Base-by-base conservation (phyloP, 2,113 vertebrate species). In the Hepsetus odoe region DNA sequence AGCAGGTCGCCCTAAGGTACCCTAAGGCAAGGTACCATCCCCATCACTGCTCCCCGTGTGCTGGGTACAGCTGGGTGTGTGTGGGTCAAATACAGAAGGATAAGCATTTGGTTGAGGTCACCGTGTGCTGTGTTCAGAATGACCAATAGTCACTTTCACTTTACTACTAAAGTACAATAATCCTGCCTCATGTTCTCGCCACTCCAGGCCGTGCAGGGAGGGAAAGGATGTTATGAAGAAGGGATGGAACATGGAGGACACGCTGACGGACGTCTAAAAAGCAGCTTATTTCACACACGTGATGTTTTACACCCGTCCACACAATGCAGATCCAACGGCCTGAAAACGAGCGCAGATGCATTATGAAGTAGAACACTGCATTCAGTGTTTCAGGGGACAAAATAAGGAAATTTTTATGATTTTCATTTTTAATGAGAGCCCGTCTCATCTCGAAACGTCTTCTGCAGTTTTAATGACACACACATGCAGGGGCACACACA, bases 361-460 rank as follows among this genome's bases (percentile, higher is more conserved):
- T 72, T 53, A 78, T 67, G 73, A 1, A 67, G 46, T 24, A 4
- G 20, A 28, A n/a, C 59, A 67, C n/a, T 9, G 46, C 9, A 10
- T 33, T 24, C 24, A 56, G 65, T 66, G 9, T 42, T 66, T 73
- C 4, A 6, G 33, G 26, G 16, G 32, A 68, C n/a, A 67, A 38
- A 68, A 74, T 58, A 22, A 55, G 28, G n/a, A n/a, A 40, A 67
- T 68, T 49, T 46, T 67, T 38, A 73, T 68, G 62, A 46, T 33
- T 80, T 79, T 58, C 7, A 66, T 73, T 56, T 79, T 80, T 73
- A 80, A 80, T 67, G 62, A 74, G 38, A 13, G 35, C 61, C 53
- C 46, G 3, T 77, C 56, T 72, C n/a, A 65, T 72, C 12, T 40
- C 35, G 26, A 20, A 78, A 59, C 38, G 24, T n/a, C 22, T 44